Evolutionary conservation across 2,113 vertebrate species (phyloP).

Genomic region (Poeciliopsis retropinna): DNA sequence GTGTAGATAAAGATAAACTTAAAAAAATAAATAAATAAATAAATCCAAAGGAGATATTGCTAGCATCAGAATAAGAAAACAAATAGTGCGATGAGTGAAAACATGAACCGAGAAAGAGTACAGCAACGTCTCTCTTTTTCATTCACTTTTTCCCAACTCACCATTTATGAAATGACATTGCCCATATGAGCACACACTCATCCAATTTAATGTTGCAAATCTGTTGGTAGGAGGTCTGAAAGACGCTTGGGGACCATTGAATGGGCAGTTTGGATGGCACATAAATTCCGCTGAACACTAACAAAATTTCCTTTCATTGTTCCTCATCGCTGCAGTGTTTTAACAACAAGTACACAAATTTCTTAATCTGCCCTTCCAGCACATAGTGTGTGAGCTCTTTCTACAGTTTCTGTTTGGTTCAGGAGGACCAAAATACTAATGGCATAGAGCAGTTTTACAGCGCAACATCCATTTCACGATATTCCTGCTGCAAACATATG

Average conservation of each 20-base stretch:
- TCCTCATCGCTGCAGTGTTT: conserved; percentile 46
- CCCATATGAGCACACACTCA: not conserved
- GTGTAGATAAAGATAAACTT: not conserved
- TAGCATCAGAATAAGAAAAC: too few species aligned
- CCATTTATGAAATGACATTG: not conserved
- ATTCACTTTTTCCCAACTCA: not conserved
- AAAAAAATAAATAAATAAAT: too few species aligned
- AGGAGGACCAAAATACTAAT: conserved; percentile 41
- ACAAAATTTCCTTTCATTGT: conserved; percentile 40
- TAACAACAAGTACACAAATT: conserved; percentile 44
- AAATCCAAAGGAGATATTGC: too few species aligned
- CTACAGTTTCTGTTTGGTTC: conserved; percentile 41
- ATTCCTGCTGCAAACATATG: conserved; percentile 53
- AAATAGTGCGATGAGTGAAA: not conserved
- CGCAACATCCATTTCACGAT: conserved; percentile 46
- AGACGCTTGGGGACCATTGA: not conserved
- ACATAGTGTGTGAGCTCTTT: conserved; percentile 30
- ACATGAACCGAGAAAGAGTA: not conserved
- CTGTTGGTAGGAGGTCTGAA: not conserved
- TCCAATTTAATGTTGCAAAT: conserved; percentile 1
- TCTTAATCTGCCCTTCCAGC: conserved; percentile 44
- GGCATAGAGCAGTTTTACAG: conserved; percentile 30
- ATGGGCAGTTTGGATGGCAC: not conserved
- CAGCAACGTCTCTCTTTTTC: not conserved
- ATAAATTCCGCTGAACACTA: conserved; percentile 12